Conservation (phyloP, 1,140 invertebrate genomes). For the Brachionus rotundiformis region DNA sequence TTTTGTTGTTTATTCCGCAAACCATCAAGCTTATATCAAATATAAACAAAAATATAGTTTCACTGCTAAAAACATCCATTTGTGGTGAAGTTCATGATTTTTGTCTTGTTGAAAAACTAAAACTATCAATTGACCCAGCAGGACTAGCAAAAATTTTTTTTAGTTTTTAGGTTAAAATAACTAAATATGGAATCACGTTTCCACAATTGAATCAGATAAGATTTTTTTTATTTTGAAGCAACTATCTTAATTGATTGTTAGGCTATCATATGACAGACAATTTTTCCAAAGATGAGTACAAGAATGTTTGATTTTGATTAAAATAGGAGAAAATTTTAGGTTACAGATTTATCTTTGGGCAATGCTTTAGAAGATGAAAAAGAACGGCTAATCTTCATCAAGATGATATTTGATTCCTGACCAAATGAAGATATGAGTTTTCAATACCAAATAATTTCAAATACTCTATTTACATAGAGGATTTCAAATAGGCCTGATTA, state of each 20-base stretch:
- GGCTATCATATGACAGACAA: neutral
- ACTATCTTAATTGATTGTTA: neutral
- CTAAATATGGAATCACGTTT: neutral
- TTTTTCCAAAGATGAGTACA: neutral
- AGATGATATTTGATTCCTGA: neutral
- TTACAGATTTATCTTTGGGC: neutral
- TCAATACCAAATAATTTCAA: neutral
- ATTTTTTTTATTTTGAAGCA: neutral
- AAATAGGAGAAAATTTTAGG: conserved; percentile 4
- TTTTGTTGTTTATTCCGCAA: neutral
- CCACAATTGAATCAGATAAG: neutral
- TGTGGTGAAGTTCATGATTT: neutral
- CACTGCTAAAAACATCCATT: neutral
- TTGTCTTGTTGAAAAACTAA: neutral
- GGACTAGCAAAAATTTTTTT: neutral
- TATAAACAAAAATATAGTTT: neutral
- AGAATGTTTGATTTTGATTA: neutral
- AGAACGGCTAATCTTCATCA: neutral
- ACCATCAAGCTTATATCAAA: neutral
- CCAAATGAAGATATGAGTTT: neutral
- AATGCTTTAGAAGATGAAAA: neutral
- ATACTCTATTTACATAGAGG: neutral
- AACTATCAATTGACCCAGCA: neutral
- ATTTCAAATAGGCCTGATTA: neutral
- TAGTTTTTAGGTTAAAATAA: neutral